A percentile compares a stretch with the other conserved stretches of the same genome.
Conservation (phyloP, 2,797 vertebrate species). For the Anguilla megastoma region DNA sequence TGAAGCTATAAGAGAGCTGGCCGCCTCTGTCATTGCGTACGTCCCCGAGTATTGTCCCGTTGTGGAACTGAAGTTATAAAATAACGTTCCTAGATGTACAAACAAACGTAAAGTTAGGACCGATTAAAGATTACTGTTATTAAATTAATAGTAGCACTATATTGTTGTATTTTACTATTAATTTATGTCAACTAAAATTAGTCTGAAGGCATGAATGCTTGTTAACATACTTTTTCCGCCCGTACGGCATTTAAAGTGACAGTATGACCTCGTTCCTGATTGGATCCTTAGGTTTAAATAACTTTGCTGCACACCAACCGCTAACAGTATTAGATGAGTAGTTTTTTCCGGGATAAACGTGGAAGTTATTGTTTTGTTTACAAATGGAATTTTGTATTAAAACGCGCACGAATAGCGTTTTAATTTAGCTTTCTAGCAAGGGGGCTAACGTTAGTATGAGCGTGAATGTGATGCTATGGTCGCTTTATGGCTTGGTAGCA, state of each 20-base stretch:
- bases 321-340: neutral
- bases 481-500: neutral
- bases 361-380: neutral
- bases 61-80: neutral
- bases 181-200: neutral
- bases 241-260: constrained; percentile 22
- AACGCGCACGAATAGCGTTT: neutral
- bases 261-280: constrained; percentile 16
- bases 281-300: constrained; percentile 6
- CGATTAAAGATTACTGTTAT: neutral
- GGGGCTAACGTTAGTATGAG: neutral
- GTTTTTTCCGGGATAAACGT: neutral
- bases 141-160: neutral
- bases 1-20: no score
- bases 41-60: neutral
- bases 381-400: neutral
- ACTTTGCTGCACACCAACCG: neutral
- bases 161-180: neutral
- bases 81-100: neutral
- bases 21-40: neutral
- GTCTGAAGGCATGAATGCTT: neutral
- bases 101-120: neutral
- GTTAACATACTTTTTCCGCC: neutral
- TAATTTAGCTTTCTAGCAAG: neutral
- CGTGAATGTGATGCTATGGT: neutral